These are phyloP conservation scores for Xanthorhoe designata DNA, from an alignment of 2,888 invertebrate species.

Conservation along the genomic window DNA sequence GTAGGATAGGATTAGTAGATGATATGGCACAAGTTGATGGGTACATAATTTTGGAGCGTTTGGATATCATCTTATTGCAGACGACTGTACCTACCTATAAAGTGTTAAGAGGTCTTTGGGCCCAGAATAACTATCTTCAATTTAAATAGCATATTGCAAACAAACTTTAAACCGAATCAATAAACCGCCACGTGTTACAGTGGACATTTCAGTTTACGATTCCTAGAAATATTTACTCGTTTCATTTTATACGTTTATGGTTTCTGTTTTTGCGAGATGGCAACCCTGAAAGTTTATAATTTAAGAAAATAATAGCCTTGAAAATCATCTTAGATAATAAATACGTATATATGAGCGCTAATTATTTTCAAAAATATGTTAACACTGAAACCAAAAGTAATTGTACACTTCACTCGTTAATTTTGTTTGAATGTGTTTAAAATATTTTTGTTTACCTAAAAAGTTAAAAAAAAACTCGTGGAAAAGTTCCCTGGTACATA, in stretches of 20 bases:
- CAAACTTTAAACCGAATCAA: slow-evolving; percentile 48
- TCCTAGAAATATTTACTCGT: slow-evolving; percentile 43
- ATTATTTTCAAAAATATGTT: background rate
- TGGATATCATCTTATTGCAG: too few species aligned
- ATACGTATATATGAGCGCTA: background rate
- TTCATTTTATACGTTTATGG: slow-evolving; percentile 9
- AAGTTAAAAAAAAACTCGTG: background rate
- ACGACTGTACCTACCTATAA: background rate
- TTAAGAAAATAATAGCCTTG: too few species aligned
- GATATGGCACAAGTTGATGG: too few species aligned
- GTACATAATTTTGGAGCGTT: too few species aligned
- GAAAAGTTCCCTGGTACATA: background rate
- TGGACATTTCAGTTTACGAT: slow-evolving; percentile 44
- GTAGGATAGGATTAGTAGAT: too few species aligned
- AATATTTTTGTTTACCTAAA: background rate
- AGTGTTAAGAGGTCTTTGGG: background rate
- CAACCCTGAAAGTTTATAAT: background rate
- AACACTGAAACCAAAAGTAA: background rate
- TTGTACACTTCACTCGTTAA: background rate
- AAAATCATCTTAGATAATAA: background rate
- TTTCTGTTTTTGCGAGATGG: background rate
- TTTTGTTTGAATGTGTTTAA: too few species aligned
- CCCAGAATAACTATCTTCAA: background rate
- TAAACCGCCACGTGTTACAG: slow-evolving; percentile 48
- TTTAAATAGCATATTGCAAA: slow-evolving; percentile 3